These are phyloP conservation scores for Acipenser transmontanus DNA, from an alignment of 2,797 vertebrate species.

Conservation along the genomic window DNA sequence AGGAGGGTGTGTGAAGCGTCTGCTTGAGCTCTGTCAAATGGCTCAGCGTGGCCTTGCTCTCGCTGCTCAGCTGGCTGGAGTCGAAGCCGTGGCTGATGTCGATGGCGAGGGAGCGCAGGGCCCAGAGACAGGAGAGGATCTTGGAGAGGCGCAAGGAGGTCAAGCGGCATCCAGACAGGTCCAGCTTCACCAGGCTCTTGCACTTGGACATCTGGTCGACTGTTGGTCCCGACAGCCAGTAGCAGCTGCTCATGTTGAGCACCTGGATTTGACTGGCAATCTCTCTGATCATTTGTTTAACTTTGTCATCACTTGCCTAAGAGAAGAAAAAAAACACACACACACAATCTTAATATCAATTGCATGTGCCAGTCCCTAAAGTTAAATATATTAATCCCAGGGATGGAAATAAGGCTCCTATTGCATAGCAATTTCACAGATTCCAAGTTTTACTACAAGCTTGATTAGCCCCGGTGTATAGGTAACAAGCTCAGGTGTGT, in stretches of 20 bases:
- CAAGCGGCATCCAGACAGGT: constrained; percentile 80
- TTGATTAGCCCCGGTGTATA: too few species aligned
- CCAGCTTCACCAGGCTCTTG: constrained; percentile 73
- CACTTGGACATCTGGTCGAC: constrained; percentile 75
- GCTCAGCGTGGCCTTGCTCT: constrained; percentile 81
- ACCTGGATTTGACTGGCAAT: constrained; percentile 74
- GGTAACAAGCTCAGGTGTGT: too few species aligned
- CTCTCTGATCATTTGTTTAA: constrained; percentile 66
- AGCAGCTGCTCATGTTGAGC: constrained; percentile 84
- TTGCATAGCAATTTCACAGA: too few species aligned
- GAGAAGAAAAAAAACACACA: constrained; percentile 17
- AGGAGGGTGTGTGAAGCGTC: constrained; percentile 83
- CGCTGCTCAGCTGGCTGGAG: constrained; percentile 73
- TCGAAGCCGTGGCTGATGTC: constrained; percentile 81
- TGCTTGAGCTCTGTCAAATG: constrained; percentile 82
- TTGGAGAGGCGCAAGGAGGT: constrained; percentile 80
- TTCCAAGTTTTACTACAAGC: too few species aligned
- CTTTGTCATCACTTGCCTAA: constrained; percentile 73
- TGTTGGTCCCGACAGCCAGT: constrained; percentile 78
- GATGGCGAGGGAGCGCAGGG: constrained; percentile 77
- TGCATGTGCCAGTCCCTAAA: too few species aligned
- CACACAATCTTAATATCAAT: too few species aligned
- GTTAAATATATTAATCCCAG: too few species aligned
- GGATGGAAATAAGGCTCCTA: too few species aligned
- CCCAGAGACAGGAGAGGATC: constrained; percentile 73